phyloP scores from a whole-genome alignment of 1,140 invertebrate genomes.

The Drosophila cardini region DNA sequence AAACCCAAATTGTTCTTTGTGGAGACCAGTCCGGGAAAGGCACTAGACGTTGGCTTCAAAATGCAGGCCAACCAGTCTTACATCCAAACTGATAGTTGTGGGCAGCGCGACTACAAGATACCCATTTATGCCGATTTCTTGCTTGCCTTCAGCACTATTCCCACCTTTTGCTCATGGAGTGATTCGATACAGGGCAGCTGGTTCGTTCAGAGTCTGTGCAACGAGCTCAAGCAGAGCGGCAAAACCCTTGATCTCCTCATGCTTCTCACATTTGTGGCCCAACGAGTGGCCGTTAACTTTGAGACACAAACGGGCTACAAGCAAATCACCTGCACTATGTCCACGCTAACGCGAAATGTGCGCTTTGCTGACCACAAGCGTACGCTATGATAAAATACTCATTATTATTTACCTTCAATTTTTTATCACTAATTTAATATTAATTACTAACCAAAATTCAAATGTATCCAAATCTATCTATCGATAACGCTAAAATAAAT shows the following conservation, averaged over 20 bases:
- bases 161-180: slow-evolving; percentile 96
- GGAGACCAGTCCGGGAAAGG: slow-evolving; percentile 94
- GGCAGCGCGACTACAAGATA: slow-evolving; percentile 89
- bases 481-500: no score
- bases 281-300: slow-evolving; percentile 93
- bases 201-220: slow-evolving; percentile 96
- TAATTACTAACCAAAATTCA: no score
- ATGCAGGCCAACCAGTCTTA: slow-evolving; percentile 65
- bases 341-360: slow-evolving; percentile 94
- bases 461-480: no score
- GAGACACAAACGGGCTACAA: slow-evolving; percentile 96
- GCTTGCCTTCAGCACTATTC: slow-evolving; percentile 95
- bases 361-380: slow-evolving; percentile 86
- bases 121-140: slow-evolving; percentile 96
- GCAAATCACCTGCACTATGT: slow-evolving; percentile 96
- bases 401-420: no score
- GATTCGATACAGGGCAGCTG: slow-evolving; percentile 95
- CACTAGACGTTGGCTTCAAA: slow-evolving; percentile 90
- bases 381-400: no score
- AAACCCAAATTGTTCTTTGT: slow-evolving; percentile 97
- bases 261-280: slow-evolving; percentile 94
- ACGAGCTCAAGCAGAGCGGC: slow-evolving; percentile 89
- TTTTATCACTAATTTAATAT: no score
- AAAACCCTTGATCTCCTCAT: slow-evolving; percentile 91
- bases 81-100: slow-evolving; percentile 88